Evolutionary conservation across 2,888 invertebrate genomes (phyloP), one percentile per base, ranked within the genome.

Genomic region (Diplolepis rosae): DNA sequence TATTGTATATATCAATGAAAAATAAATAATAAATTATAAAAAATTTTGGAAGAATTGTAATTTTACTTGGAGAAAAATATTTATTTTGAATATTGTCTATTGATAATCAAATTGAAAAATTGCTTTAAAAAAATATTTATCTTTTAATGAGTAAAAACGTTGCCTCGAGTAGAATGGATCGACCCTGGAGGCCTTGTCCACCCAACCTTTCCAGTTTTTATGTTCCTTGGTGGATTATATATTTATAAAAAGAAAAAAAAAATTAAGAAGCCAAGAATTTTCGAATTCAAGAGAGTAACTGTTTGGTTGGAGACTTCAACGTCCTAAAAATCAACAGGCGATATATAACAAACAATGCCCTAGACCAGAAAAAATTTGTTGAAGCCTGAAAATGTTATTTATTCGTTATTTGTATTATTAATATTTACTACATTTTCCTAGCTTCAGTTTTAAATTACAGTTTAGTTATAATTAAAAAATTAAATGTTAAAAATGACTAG

Each of bases 61-160:
- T n/a, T n/a, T n/a, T n/a, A n/a, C n/a, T n/a, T n/a, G n/a, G n/a
- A n/a, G n/a, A n/a, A n/a, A n/a, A n/a, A n/a, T n/a, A n/a, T n/a
- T n/a, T n/a, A n/a, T n/a, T n/a, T n/a, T n/a, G n/a, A n/a, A n/a
- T n/a, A n/a, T n/a, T n/a, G n/a, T n/a, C n/a, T n/a, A n/a, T n/a
- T n/a, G n/a, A n/a, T n/a, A 32, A 56, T 56, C 56, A 56, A 22
- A 56, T 56, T 56, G 35, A 35, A 35, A 56, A 56, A 56, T 35
- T 35, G 56, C 35, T 56, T 56, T 56, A 22, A 11, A 56, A 24
- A 56, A 56, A 35, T 56, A 56, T 56, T 35, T 13, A 35, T 35
- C 56, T 56, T n/a, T 56, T 56, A 56, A 56, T 56, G 56, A 56
- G 56, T 56, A 56, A 56, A 56, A 56, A 24, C 56, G 56, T 39